Percentiles rank a stretch among this genome's conserved stretches.
phyloP scores from a whole-genome alignment of 2,113 vertebrate genomes.

The Tragelaphus scriptus region DNA sequence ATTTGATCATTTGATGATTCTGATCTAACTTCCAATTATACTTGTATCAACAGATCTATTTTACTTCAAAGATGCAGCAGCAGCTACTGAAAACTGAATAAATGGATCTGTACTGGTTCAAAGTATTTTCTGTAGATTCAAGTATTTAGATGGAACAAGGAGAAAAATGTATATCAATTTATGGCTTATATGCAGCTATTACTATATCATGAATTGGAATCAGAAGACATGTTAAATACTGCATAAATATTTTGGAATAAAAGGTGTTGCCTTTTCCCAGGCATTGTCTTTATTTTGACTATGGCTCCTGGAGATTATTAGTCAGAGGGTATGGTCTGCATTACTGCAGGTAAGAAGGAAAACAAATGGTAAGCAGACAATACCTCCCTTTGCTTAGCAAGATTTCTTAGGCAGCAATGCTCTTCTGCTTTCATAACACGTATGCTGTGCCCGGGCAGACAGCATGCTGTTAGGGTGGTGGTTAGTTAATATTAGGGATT shows the following conservation, averaged over 20 bases:
- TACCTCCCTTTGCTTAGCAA: neutral
- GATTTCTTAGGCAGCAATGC: neutral
- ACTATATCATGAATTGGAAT: constrained; percentile 1
- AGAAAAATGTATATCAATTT: neutral
- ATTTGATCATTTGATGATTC: constrained; percentile 64
- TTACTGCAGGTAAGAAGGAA: neutral
- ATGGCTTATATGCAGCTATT: neutral
- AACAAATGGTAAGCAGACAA: neutral
- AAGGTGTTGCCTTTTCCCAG: neutral
- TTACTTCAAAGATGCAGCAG: constrained; percentile 40
- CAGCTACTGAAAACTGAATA: neutral
- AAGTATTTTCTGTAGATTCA: neutral
- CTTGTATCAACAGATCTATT: constrained; percentile 69
- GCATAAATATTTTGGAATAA: neutral
- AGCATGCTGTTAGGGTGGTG: neutral
- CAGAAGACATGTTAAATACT: constrained; percentile 6
- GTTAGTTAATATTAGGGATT: neutral
- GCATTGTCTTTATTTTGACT: neutral
- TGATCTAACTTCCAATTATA: constrained; percentile 65
- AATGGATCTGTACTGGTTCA: neutral
- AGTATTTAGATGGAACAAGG: neutral
- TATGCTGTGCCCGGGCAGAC: neutral
- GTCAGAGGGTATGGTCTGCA: neutral
- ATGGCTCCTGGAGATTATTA: neutral
- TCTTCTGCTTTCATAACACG: neutral